Percentiles rank a stretch among this genome's conserved stretches.
These are phyloP conservation scores for Ceyx cyanopectus DNA, from an alignment of 2,113 vertebrate species.

Conservation along the genomic window DNA sequence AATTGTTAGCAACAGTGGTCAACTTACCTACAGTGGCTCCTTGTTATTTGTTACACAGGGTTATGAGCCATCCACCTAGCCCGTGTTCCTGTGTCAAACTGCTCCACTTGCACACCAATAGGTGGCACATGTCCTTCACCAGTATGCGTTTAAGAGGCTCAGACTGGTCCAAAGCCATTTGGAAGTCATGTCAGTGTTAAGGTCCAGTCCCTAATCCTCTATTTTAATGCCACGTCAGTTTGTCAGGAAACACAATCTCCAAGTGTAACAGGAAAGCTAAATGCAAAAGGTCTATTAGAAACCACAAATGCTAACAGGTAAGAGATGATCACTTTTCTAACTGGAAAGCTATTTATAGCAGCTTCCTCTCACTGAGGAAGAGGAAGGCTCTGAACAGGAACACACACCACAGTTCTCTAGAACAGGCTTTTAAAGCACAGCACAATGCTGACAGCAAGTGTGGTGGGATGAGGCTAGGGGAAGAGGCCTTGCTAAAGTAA, in stretches of 20 bases:
- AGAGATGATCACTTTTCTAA: constrained; percentile 13
- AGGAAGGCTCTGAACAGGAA: constrained; percentile 26
- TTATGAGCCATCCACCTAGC: neutral
- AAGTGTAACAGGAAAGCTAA: neutral
- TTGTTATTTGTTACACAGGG: neutral
- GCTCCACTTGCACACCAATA: neutral
- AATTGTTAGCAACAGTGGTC: neutral
- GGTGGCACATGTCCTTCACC: neutral
- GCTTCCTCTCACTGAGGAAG: constrained; percentile 8
- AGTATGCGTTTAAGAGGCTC: neutral
- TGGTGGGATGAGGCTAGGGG: neutral
- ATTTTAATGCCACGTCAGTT: neutral
- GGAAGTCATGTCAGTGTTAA: neutral
- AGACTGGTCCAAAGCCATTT: neutral
- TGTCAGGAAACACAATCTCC: neutral
- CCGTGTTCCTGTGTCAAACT: neutral
- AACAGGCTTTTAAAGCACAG: neutral
- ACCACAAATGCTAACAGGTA: constrained; percentile 11
- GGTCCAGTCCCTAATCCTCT: neutral
- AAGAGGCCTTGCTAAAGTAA: neutral
- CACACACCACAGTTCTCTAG: neutral
- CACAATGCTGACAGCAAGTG: neutral
- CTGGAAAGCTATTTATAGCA: constrained; percentile 9
- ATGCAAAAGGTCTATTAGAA: neutral
- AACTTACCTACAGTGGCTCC: neutral